A percentile compares a stretch with the other conserved stretches of the same genome.
These are phyloP conservation scores for Macaria liturata DNA, from an alignment of 2,888 invertebrate species.

Conservation along the genomic window DNA sequence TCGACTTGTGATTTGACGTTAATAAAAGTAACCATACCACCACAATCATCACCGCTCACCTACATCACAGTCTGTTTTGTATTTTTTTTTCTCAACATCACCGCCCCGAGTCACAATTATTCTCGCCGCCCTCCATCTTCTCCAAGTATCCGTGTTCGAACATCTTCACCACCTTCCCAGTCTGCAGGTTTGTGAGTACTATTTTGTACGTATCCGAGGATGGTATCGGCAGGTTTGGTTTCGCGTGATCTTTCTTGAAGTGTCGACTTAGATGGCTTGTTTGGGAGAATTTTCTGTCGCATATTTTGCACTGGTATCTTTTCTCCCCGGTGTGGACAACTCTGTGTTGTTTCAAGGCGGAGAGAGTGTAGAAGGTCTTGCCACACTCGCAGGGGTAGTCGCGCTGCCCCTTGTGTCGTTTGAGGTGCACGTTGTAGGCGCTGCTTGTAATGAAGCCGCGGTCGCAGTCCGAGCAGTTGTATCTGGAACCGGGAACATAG, in stretches of 20 bases:
- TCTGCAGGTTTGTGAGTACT: conserved; percentile 42
- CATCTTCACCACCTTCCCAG: conserved; percentile 37
- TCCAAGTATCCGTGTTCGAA: too few species aligned
- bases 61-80: too few species aligned
- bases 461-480: conserved; percentile 68
- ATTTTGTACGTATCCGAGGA: conserved; percentile 61
- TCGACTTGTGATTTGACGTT: too few species aligned
- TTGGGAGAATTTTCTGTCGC: conserved; percentile 72
- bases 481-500: conserved; percentile 44
- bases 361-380: conserved; percentile 74
- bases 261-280: conserved; percentile 72
- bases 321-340: conserved; percentile 76
- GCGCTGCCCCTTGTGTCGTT: conserved; percentile 71
- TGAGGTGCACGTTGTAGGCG: conserved; percentile 69
- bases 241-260: conserved; percentile 70
- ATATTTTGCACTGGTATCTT: conserved; percentile 73
- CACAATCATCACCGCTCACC: too few species aligned
- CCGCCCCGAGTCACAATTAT: too few species aligned
- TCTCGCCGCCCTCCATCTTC: too few species aligned
- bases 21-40: too few species aligned
- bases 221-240: conserved; percentile 62
- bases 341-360: conserved; percentile 70
- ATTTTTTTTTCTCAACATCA: too few species aligned
- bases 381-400: conserved; percentile 77
- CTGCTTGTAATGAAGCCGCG: conserved; percentile 74